Evolutionary conservation across 1,140 invertebrate species (phyloP).

Genomic region (Brachionus manjavacas): DNA sequence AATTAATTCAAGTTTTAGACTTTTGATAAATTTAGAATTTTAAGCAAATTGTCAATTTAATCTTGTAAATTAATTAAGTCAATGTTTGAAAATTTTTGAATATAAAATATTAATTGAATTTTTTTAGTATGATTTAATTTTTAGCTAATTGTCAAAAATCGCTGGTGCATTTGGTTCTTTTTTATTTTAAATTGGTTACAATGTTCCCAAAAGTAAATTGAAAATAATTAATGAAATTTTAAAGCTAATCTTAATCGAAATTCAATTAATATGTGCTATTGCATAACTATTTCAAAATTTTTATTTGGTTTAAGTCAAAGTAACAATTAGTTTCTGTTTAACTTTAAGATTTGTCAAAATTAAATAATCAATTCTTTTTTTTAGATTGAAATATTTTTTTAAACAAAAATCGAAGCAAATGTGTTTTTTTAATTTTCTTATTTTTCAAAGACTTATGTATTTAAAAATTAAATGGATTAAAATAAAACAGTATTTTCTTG

Average conservation of each 20-base stretch:
- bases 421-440: neutral
- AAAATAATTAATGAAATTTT: constrained; percentile 47
- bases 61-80: neutral
- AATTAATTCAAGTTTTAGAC: neutral
- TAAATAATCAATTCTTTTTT: neutral
- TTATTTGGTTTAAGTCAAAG: neutral
- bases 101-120: no score
- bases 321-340: neutral
- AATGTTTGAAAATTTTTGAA: no score
- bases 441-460: neutral
- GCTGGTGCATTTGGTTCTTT: constrained; percentile 45
- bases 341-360: neutral
- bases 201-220: neutral
- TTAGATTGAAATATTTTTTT: neutral
- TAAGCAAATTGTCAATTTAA: no score
- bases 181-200: neutral
- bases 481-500: neutral
- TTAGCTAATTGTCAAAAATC: neutral
- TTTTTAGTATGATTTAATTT: neutral
- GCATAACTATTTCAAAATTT: neutral
- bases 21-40: neutral
- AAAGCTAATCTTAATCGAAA: neutral
- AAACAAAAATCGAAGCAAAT: neutral
- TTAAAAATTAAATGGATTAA: neutral
- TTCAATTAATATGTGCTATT: neutral